Conservation (phyloP, 2,888 invertebrate species). For the Halocaridina rubra region DNA sequence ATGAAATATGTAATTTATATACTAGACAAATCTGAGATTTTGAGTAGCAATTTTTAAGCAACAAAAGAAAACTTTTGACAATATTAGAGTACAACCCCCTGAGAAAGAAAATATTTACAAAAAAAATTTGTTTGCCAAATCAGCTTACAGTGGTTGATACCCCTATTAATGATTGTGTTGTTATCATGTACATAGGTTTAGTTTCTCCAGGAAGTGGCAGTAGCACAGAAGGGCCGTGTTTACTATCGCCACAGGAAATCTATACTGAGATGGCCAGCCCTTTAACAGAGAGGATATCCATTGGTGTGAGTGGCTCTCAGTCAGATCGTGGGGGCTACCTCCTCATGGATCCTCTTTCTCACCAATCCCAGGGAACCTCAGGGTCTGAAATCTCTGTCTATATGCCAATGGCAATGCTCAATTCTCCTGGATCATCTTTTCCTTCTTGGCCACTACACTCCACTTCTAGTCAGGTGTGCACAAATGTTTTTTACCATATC, state of each 20-base stretch:
- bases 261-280: constrained; percentile 36
- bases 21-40: too few relatives aligned
- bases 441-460: constrained; percentile 36
- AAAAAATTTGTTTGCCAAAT: too few relatives aligned
- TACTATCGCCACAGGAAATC: constrained; percentile 28
- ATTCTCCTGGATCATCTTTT: constrained; percentile 30
- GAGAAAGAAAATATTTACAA: too few relatives aligned
- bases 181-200: constrained; percentile 15
- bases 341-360: constrained; percentile 14
- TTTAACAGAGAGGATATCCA: neutral
- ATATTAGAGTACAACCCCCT: too few relatives aligned
- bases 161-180: too few relatives aligned
- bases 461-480: constrained; percentile 55
- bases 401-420: constrained; percentile 39
- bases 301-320: neutral
- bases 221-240: constrained; percentile 31
- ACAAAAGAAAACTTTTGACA: too few relatives aligned
- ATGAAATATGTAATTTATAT: too few relatives aligned
- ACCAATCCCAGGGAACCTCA: constrained; percentile 12
- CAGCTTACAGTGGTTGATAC: too few relatives aligned
- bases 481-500: too few relatives aligned
- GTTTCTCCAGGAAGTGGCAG: constrained; percentile 38
- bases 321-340: constrained; percentile 31
- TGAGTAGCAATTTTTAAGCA: too few relatives aligned
- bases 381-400: constrained; percentile 30